phyloP scores from a whole-genome alignment of 2,888 invertebrate species.

The Hylaea fasciaria region DNA sequence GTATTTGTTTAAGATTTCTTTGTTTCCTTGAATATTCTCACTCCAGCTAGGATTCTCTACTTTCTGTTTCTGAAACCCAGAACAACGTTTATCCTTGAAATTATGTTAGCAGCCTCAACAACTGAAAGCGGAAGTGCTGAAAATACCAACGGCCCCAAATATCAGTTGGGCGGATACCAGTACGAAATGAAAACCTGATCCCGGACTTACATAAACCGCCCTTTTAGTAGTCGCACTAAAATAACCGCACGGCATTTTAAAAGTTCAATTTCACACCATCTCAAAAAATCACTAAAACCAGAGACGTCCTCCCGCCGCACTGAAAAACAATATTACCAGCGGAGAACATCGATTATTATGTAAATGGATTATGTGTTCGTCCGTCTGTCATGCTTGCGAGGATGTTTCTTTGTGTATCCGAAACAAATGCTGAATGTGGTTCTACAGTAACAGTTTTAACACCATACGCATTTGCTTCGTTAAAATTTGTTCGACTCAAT shows the following conservation, averaged over 20 bases:
- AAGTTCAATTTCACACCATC: conserved; percentile 35
- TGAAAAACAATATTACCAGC: conserved; percentile 52
- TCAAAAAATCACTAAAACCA: conserved; percentile 30
- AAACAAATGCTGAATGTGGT: conserved; percentile 49
- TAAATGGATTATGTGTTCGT: conserved; percentile 72
- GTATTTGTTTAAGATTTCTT: too few relatives aligned
- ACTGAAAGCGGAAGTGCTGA: too few relatives aligned
- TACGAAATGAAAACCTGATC: background rate
- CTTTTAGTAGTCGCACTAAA: conserved; percentile 69
- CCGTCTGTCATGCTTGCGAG: conserved; percentile 65
- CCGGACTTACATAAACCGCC: conserved; percentile 68
- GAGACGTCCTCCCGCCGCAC: conserved; percentile 41
- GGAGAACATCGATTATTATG: conserved; percentile 67
- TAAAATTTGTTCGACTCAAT: background rate
- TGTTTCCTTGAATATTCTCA: too few relatives aligned
- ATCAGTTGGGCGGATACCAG: too few relatives aligned
- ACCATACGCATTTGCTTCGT: conserved; percentile 14
- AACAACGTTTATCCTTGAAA: too few relatives aligned
- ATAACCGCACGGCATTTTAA: conserved; percentile 78
- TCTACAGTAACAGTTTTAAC: conserved; percentile 5
- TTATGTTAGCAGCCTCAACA: too few relatives aligned
- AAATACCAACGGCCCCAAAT: too few relatives aligned
- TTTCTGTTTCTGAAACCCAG: too few relatives aligned
- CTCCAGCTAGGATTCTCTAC: too few relatives aligned
- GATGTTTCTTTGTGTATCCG: conserved; percentile 57